phyloP scores from a whole-genome alignment of 35 echinoderm and acorn worm species.

The Ptychodera flava region DNA sequence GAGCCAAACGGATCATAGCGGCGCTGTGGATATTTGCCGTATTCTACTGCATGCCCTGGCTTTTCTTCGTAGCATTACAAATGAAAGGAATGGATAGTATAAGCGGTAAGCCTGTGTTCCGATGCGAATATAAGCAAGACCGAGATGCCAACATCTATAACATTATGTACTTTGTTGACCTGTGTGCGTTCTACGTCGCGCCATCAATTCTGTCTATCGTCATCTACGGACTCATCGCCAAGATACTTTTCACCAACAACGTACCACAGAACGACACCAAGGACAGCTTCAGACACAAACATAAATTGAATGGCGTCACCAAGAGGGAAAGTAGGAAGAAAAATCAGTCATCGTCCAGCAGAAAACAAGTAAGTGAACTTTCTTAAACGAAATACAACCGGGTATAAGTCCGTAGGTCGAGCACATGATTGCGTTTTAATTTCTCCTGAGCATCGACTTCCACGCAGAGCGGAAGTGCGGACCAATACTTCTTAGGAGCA shows the following conservation, averaged over 20 bases:
- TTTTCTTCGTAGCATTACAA: conserved; percentile 39
- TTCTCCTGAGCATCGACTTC: too few relatives aligned
- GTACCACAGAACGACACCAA: not conserved
- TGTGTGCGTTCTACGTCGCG: not conserved
- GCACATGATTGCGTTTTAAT: too few relatives aligned
- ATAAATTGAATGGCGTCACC: not conserved
- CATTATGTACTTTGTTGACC: not conserved
- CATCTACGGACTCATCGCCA: not conserved
- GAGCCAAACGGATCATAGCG: conserved; percentile 65
- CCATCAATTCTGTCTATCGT: not conserved
- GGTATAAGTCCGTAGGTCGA: too few relatives aligned
- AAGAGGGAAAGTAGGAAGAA: not conserved
- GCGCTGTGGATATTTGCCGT: conserved; percentile 52
- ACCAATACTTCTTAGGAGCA: too few relatives aligned
- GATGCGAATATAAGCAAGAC: not conserved
- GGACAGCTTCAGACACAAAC: not conserved
- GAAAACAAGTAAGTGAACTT: not conserved
- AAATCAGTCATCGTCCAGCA: not conserved
- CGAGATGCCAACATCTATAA: not conserved
- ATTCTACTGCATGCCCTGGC: conserved; percentile 42
- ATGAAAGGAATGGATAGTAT: not conserved
- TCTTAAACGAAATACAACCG: too few relatives aligned
- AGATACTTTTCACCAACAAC: not conserved
- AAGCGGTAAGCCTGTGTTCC: not conserved
- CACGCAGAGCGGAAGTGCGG: too few relatives aligned